phyloP scores from a whole-genome alignment of 2,888 invertebrate species.

The Aspidapion aeneum region DNA sequence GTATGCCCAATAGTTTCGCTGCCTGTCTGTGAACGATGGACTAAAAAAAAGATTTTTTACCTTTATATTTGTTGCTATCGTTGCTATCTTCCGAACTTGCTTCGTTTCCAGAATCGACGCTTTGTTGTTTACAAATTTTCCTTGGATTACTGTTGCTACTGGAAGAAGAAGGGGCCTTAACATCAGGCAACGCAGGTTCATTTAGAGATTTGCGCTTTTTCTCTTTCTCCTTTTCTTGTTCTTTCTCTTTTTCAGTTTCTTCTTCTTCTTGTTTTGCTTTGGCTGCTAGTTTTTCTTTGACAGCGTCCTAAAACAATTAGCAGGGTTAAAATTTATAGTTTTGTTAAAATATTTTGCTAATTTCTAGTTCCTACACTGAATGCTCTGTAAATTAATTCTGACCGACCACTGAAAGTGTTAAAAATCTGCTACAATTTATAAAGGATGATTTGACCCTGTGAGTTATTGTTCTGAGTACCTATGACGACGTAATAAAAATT shows the following conservation, averaged over 20 bases:
- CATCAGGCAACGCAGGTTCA: constrained; percentile 33
- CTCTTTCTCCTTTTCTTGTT: constrained; percentile 21
- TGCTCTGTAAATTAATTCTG: no score
- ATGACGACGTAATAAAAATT: constrained; percentile 49
- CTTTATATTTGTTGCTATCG: constrained; percentile 78
- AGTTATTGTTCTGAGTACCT: constrained; percentile 32
- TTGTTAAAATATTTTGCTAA: no score
- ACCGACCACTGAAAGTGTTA: no score
- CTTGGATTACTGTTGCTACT: constrained; percentile 43
- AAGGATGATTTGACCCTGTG: constrained; percentile 44
- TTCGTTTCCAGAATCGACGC: constrained; percentile 86
- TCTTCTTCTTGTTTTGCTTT: constrained; percentile 57
- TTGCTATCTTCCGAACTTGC: constrained; percentile 94
- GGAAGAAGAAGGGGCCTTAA: constrained; percentile 21
- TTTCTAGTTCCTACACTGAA: no score
- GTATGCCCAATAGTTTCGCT: no score
- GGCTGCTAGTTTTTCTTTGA: constrained; percentile 77
- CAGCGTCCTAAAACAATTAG: constrained; percentile 64
- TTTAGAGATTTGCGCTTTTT: constrained; percentile 39
- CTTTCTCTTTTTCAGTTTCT: constrained; percentile 48
- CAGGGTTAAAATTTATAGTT: not conserved
- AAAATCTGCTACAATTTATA: no score
- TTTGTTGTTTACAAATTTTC: constrained; percentile 59
- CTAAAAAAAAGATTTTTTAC: no score
- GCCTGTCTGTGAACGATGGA: no score